Conservation (phyloP, 2,113 vertebrate genomes). For the Pithys albifrons region DNA sequence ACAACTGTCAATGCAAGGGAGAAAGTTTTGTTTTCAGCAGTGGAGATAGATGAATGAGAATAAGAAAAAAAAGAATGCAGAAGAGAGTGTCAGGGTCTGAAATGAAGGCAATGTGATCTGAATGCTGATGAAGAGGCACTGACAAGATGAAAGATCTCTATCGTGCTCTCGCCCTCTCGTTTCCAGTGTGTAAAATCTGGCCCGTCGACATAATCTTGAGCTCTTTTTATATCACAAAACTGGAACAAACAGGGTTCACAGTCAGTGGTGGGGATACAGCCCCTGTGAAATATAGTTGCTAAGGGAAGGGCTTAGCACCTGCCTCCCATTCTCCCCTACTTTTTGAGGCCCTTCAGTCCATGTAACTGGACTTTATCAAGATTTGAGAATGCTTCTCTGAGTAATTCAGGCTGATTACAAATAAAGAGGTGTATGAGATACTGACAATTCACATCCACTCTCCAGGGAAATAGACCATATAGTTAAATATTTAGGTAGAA, state of each 20-base stretch:
- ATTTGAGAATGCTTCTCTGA: neutral
- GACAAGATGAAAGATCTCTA: constrained; percentile 72
- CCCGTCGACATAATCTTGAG: constrained; percentile 59
- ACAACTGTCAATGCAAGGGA: neutral
- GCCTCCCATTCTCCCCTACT: neutral
- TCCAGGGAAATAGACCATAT: neutral
- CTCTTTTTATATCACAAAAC: constrained; percentile 9
- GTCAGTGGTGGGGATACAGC: neutral
- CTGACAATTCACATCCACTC: neutral
- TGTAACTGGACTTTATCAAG: neutral
- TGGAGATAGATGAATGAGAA: constrained; percentile 59
- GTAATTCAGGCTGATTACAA: neutral
- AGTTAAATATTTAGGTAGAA: neutral
- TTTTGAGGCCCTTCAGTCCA: neutral
- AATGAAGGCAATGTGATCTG: constrained; percentile 73
- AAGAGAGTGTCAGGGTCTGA: constrained; percentile 56
- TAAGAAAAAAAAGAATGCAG: constrained; percentile 25
- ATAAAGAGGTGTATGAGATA: neutral
- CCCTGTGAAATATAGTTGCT: neutral
- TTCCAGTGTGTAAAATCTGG: constrained; percentile 75
- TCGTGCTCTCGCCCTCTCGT: neutral
- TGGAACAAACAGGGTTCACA: constrained; percentile 7
- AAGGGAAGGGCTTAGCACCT: neutral
- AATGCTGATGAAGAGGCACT: constrained; percentile 81
- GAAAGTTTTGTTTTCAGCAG: neutral